phyloP scores from a whole-genome alignment of 1,140 invertebrate species.

The Anastrepha ludens region DNA sequence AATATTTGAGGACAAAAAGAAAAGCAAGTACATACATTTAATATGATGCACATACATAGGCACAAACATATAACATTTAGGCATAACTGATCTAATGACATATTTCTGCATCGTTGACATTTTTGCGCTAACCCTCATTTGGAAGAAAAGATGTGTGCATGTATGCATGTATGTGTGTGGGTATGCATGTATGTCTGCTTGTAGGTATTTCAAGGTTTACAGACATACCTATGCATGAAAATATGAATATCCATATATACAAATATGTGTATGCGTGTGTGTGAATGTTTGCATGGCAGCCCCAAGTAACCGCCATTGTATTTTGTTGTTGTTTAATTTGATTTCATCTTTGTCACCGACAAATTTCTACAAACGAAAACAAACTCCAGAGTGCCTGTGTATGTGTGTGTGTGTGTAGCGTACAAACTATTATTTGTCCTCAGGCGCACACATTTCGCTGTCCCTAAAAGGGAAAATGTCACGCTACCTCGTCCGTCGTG shows the following conservation, averaged over 20 bases:
- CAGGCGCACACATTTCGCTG: slow-evolving; percentile 6
- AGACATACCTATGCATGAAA: too few relatives aligned
- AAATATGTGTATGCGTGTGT: background rate
- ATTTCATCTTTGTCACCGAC: slow-evolving; percentile 46
- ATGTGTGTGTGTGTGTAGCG: background rate
- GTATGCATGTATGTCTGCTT: background rate
- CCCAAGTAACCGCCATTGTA: slow-evolving; percentile 1
- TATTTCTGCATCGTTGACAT: slow-evolving; percentile 53
- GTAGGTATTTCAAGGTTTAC: too few relatives aligned
- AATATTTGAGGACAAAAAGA: background rate
- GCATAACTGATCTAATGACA: slow-evolving; percentile 50
- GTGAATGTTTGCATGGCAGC: background rate
- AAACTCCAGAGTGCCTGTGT: background rate
- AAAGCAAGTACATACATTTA: background rate
- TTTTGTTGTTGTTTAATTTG: slow-evolving; percentile 37
- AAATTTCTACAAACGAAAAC: slow-evolving; percentile 21
- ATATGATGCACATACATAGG: background rate
- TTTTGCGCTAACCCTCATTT: background rate
- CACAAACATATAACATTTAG: background rate
- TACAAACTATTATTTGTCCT: background rate
- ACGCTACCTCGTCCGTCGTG: slow-evolving; percentile 1
- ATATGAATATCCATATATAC: too few relatives aligned
- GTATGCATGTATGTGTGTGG: background rate
- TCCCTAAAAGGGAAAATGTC: slow-evolving; percentile 26
- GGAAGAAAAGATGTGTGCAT: background rate